Evolutionary conservation across 2,797 vertebrate genomes (phyloP).

Genomic region (Hyperoplus immaculatus): DNA sequence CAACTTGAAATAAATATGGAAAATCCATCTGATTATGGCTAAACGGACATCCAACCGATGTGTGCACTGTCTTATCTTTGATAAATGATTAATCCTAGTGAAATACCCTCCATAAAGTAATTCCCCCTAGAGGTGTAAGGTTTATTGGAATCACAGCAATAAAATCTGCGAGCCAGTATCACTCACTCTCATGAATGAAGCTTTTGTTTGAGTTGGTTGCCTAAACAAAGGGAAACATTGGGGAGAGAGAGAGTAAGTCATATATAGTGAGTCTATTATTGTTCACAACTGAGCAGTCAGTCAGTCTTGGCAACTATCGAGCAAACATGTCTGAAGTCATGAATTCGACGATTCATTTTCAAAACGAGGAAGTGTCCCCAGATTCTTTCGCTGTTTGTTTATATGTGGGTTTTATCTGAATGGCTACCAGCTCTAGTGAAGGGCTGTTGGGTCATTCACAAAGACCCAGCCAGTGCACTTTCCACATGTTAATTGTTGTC

Average conservation of each 20-base stretch:
- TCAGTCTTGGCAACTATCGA: not conserved
- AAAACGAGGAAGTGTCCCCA: slow-evolving; percentile 50
- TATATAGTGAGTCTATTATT: not conserved
- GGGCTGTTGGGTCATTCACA: slow-evolving; percentile 47
- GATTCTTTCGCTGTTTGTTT: slow-evolving; percentile 54
- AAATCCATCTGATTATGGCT: not conserved
- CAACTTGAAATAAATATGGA: not conserved
- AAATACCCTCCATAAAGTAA: slow-evolving; percentile 2
- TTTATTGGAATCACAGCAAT: slow-evolving; percentile 14
- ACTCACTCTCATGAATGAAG: slow-evolving; percentile 17
- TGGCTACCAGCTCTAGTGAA: slow-evolving; percentile 75
- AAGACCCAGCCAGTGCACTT: slow-evolving; percentile 36
- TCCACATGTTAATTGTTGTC: slow-evolving; percentile 68
- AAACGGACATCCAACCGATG: too few species aligned
- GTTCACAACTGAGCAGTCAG: not conserved
- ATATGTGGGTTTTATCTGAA: slow-evolving; percentile 73
- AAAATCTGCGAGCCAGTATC: slow-evolving; percentile 9
- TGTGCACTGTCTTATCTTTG: slow-evolving; percentile 6
- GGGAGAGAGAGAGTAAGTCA: not conserved
- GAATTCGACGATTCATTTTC: slow-evolving; percentile 49
- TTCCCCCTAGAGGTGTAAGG: not conserved
- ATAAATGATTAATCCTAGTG: slow-evolving; percentile 1
- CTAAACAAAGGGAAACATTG: slow-evolving; percentile 10
- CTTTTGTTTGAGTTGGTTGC: slow-evolving; percentile 44
- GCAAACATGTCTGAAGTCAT: slow-evolving; percentile 16